These are phyloP conservation scores for Globodera rostochiensis DNA, from an alignment of 1,140 invertebrate genomes.

Conservation along the genomic window DNA sequence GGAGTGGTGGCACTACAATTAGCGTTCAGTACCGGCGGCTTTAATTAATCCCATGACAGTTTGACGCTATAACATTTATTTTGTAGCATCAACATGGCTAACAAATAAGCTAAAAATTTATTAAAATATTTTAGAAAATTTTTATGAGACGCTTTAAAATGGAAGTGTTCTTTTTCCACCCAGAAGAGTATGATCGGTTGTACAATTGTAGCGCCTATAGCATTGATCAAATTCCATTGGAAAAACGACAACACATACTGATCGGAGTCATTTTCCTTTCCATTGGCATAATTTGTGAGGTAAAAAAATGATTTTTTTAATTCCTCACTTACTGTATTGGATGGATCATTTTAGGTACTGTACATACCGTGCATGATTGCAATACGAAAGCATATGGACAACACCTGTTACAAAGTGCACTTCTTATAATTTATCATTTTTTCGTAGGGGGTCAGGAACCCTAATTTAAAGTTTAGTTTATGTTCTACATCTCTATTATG, in stretches of 20 bases:
- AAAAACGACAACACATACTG: constrained; percentile 6
- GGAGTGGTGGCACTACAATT: no score
- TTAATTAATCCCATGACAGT: no score
- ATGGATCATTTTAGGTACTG: constrained; percentile 22
- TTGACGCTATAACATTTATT: no score
- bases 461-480: constrained; percentile 6
- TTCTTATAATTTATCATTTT: not conserved
- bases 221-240: constrained; percentile 33
- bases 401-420: constrained; percentile 21
- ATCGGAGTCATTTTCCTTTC: constrained; percentile 15
- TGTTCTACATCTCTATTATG: constrained; percentile 37
- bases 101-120: no score
- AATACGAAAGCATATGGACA: constrained; percentile 37
- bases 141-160: not conserved
- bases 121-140: not conserved
- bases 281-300: constrained; percentile 15
- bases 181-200: constrained; percentile 28
- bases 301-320: not conserved
- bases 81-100: no score
- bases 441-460: not conserved
- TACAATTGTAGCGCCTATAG: constrained; percentile 35
- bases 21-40: no score
- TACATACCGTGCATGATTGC: constrained; percentile 41
- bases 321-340: not conserved
- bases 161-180: constrained; percentile 10